phyloP scores from a whole-genome alignment of 2,113 vertebrate species.

The Chamaea fasciata region DNA sequence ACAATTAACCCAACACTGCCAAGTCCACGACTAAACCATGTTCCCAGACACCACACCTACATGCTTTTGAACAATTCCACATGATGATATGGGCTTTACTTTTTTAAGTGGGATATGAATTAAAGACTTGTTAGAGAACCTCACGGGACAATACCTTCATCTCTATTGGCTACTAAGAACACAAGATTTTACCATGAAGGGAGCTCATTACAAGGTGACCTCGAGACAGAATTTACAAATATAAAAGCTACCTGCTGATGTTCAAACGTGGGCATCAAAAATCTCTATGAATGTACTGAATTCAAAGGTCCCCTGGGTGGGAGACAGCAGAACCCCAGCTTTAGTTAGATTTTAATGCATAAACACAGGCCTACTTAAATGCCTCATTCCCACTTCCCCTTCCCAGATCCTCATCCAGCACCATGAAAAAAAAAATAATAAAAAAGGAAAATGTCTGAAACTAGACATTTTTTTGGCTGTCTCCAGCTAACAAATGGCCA shows the following conservation, averaged over 20 bases:
- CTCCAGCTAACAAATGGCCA: slow-evolving; percentile 13
- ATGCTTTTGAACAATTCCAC: background rate
- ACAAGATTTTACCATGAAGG: background rate
- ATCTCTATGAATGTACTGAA: background rate
- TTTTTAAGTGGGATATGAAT: background rate
- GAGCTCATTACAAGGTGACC: accelerated
- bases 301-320: background rate
- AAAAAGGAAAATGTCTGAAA: background rate
- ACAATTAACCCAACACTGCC: background rate
- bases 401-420: background rate
- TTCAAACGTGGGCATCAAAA: background rate
- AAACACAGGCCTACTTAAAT: background rate
- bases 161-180: background rate
- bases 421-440: background rate
- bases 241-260: background rate
- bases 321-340: background rate
- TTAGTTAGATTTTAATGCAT: background rate
- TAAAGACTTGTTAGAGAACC: background rate
- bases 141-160: background rate
- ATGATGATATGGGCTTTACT: background rate
- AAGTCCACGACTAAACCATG: background rate
- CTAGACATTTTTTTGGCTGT: background rate
- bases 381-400: background rate
- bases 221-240: background rate
- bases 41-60: background rate